Base-by-base conservation (phyloP, 2,888 invertebrate species). In the Drosophila borborema region DNA sequence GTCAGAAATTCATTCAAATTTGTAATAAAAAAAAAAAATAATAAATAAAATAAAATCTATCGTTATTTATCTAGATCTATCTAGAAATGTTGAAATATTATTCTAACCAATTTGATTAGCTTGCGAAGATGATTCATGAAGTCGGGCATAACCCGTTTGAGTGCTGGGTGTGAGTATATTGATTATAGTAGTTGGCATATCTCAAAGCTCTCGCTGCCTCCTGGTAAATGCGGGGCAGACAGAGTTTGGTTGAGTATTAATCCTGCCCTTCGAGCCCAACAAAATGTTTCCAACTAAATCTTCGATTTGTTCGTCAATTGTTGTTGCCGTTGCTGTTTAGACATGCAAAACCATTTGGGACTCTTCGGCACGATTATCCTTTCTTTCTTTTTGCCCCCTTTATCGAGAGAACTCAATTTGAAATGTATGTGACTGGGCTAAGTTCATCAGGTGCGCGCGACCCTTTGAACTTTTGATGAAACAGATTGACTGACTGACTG, bases 301-400 rank as follows among this genome's bases (percentile, higher is more conserved):
- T 77, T 74, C 72, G 64, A 76, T 77, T 72, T 72, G 60, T 51
- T 55, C 54, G 59, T 43, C 34, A 43, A 10, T 18, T 55, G 48
- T 49, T 64, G 41, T 41, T 72, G 45, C 43, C 18, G 43, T 12
- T 23, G 45, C 45, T 45, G 34, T n/a, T 64, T 68, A 67, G 55
- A 48, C 49, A 70, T 60, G 68, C 66, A 72, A 86, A 71, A 58
- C 74, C 71, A 64, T 74, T 70, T 65, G 80, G 73, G 66, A 67
- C 64, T 80, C 72, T 73, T 85, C 73, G 84, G 64, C 83, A 77
- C 81, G 86, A 86, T 86, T 81, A 81, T 81, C 86, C 81, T 68
- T 80, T 80, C 77, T 73, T 73, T 23, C 23, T 74, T 69, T 20
- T 20, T 9, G n/a, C 9, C 14, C 14, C 16, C 16, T 7, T 16